These are phyloP conservation scores for Narcine bancroftii DNA, from an alignment of 2,113 vertebrate genomes.

Conservation along the genomic window DNA sequence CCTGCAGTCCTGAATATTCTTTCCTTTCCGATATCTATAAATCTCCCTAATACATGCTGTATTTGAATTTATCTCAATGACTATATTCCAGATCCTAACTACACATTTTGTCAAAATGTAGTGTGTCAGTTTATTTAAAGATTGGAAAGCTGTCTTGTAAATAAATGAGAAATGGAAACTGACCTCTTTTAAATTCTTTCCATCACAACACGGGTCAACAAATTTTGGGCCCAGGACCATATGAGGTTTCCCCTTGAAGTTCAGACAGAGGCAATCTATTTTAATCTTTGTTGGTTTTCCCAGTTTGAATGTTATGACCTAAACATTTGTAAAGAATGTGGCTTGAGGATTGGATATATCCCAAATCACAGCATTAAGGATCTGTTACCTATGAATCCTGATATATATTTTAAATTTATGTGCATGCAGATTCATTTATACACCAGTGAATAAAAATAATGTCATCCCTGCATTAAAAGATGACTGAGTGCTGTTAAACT, in stretches of 20 bases:
- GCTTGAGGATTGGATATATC: background rate
- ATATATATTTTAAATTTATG: background rate
- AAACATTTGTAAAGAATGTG: background rate
- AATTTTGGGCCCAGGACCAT: background rate
- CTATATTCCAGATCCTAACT: too few relatives aligned
- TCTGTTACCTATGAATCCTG: background rate
- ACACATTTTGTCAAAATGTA: background rate
- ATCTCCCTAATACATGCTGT: too few relatives aligned
- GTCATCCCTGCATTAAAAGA: background rate
- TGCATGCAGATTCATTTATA: background rate
- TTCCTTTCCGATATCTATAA: too few relatives aligned
- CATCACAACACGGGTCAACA: background rate
- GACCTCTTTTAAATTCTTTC: background rate
- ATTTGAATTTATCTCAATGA: too few relatives aligned
- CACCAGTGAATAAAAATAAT: background rate
- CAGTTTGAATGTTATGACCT: background rate
- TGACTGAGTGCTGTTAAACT: background rate
- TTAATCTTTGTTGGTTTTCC: background rate
- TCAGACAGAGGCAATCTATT: too few relatives aligned
- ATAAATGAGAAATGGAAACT: background rate
- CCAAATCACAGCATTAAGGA: background rate
- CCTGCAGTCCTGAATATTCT: too few relatives aligned
- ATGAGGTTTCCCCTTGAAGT: background rate
- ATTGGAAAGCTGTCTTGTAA: background rate
- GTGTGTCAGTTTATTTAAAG: background rate